phyloP scores from a whole-genome alignment of 2,888 invertebrate species.

The Plebejus melissa region DNA sequence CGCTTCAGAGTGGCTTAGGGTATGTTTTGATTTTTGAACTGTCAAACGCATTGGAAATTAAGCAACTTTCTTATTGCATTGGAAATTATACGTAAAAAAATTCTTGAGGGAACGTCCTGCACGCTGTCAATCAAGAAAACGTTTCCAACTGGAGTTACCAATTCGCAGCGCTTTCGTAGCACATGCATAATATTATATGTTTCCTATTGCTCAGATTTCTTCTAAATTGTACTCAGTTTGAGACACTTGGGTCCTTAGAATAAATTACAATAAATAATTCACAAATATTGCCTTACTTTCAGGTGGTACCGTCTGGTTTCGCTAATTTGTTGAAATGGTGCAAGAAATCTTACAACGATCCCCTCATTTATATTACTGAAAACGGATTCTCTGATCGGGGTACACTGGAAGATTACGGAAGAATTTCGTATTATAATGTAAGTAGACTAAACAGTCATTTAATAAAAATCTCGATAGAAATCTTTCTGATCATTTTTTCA shows the following conservation, averaged over 20 bases:
- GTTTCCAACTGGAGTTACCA: no score
- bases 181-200: no score
- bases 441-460: constrained; percentile 39
- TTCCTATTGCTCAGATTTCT: no score
- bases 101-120: no score
- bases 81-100: no score
- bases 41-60: background rate
- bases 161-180: no score
- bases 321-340: constrained; percentile 79
- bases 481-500: background rate
- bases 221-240: no score
- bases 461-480: background rate
- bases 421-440: constrained; percentile 74
- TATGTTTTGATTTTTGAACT: constrained; percentile 38
- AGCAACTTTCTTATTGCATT: no score
- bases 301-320: constrained; percentile 81
- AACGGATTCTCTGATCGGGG: constrained; percentile 79
- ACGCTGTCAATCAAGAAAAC: no score
- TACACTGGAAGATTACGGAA: constrained; percentile 66
- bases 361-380: constrained; percentile 79
- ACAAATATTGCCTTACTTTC: constrained; percentile 25
- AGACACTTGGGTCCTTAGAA: no score
- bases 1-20: constrained; percentile 73
- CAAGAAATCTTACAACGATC: constrained; percentile 76
- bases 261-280: no score